Evolutionary conservation across 2,797 vertebrate genomes (phyloP).

Genomic region (Tolypeutes matacus): DNA sequence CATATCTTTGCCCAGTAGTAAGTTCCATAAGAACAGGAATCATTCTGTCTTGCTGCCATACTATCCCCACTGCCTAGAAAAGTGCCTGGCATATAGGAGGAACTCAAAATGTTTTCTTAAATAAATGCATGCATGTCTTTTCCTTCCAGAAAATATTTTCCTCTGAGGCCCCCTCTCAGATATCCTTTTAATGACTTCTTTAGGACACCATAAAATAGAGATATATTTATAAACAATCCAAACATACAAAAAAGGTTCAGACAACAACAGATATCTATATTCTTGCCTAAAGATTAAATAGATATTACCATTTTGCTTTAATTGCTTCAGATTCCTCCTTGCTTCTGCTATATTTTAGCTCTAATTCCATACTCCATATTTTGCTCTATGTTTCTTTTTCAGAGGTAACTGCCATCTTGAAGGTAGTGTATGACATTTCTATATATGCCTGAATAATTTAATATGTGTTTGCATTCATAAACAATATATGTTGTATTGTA

Average conservation of each 20-base stretch:
- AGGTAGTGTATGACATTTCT: neutral
- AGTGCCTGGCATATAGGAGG: neutral
- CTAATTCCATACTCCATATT: neutral
- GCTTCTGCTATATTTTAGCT: slow-evolving; percentile 35
- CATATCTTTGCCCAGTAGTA: neutral
- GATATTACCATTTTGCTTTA: slow-evolving; percentile 10
- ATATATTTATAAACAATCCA: neutral
- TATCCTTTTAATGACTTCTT: neutral
- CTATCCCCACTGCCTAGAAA: neutral
- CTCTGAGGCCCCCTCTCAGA: neutral
- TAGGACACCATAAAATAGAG: neutral
- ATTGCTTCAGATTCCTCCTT: neutral
- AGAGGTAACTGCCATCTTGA: neutral
- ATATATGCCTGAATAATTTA: neutral
- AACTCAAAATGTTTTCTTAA: neutral
- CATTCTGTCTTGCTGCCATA: neutral
- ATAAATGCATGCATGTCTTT: neutral
- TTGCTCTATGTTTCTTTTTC: neutral
- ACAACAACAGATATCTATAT: neutral
- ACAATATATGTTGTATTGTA: neutral
- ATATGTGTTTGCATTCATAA: neutral
- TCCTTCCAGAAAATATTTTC: neutral
- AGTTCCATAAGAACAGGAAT: neutral
- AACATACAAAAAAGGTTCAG: neutral
- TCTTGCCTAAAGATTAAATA: neutral